Base-by-base conservation (phyloP, 2,797 vertebrate species). In the Megaceryle alcyon region DNA sequence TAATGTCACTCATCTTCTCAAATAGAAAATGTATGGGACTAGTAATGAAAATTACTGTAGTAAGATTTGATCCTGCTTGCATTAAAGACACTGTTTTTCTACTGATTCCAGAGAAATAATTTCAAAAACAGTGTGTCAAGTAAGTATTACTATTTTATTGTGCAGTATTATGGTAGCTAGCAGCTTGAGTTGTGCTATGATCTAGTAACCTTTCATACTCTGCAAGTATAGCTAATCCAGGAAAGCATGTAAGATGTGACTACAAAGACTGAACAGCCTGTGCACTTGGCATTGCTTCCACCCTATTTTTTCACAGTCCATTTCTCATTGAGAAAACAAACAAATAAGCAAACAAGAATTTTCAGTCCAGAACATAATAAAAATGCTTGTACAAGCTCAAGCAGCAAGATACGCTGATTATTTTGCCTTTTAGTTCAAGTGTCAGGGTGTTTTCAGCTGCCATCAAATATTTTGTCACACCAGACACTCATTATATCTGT, bases 291-390 rank as follows among this genome's bases (percentile, higher is more conserved):
- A 80, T 72, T 76, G 39, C 43, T 94, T 92, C 73, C 48, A 70
- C 53, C 25, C 59, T 82, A 31, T 63, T 91, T 96, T 95, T 93
- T 90, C 78, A 82, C 88, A 76, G 26, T 72, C 44, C 84, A 14
- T 92, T 93, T 93, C 86, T 90, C 59, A 77, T 18, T 80, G 79
- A 93, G 60, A 93, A 95, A 95, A 89, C 77, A 91, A 88, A 48
- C 49, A 90, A 90, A 88, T 60, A 70, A 64, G 60, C 44, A 90
- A 90, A 88, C 64, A 66, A 64, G 60, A 82, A 44, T 90, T 92
- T 93, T 93, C 41, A 31, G 48, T 70, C 44, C 20, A 16, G 54
- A 86, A 73, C 59, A 28, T 59, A 94, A 92, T 63, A 73, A 93
- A 93, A 76, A 51, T 57, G 7, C 44, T 92, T 93, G 70, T 80